Base-by-base conservation (phyloP, 2,888 invertebrate genomes). In the Lepetodrilus schrolli region DNA sequence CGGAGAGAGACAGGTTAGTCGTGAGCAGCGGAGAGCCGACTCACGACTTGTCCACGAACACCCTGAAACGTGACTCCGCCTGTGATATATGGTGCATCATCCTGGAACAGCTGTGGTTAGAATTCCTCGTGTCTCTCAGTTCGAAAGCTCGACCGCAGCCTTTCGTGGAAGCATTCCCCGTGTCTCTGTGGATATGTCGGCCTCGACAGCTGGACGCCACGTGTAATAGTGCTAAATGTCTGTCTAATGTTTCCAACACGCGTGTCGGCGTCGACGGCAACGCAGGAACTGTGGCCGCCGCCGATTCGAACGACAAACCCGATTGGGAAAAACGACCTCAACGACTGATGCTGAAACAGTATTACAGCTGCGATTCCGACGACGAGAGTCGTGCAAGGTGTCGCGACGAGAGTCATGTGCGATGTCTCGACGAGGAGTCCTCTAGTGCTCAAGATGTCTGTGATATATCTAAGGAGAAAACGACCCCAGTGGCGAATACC, bases 51-150 rank as follows among this genome's bases (percentile, higher is more conserved):
- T 70, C 72, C 43, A 77, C 81, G 66, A 83, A 87, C 71, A 87
- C 87, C 1, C 79, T 89, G n/a, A 88, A 88, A 74, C 78, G 79
- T 21, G 83, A 86, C 66, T 84, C 84, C 13, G 94, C 94, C n/a
- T 93, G 95, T 80, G 94, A 95, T 83, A 94, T 98, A 10, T 98
- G 97, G 92, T 96, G 95, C 89, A 93, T 96, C 13, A 93, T 94
- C 83, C 92, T 95, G 49, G 97, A 98, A 89, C 97, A 98, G 0
- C 93, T 97, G 70, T 98, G 97, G 97, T 94, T 95, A 10, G 98
- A 98, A 91, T 97, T 97, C 90, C 92, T 94, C 77, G 96, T 96
- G 4, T 95, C 95, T 0, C 92, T 95, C 34, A 95, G 95, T 0
- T 92, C 84, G 70, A 81, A 82, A 21, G 83, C 82, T 30, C 81